phyloP scores from a whole-genome alignment of 2,888 invertebrate genomes.

The Philereme transversata region DNA sequence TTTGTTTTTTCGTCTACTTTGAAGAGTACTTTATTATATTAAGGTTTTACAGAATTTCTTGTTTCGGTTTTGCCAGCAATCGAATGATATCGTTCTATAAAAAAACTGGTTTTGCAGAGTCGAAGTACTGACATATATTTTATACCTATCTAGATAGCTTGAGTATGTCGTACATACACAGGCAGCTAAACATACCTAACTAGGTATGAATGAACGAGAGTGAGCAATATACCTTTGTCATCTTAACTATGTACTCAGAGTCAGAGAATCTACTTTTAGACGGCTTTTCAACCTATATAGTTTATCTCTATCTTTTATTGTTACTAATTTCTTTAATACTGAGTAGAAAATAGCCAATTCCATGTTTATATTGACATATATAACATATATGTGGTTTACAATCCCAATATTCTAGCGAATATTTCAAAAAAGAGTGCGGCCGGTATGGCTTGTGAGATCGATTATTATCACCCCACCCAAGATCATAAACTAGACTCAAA shows the following conservation, averaged over 20 bases:
- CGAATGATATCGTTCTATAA: constrained; percentile 7
- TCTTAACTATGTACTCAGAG: neutral
- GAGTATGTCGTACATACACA: neutral
- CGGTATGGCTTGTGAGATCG: too few species aligned
- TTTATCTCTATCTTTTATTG: too few species aligned
- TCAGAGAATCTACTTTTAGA: constrained; percentile 4
- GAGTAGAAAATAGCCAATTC: too few species aligned
- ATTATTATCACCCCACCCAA: neutral
- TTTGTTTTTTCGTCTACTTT: neutral
- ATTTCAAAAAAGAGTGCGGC: too few species aligned
- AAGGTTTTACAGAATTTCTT: neutral
- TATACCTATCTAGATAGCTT: neutral
- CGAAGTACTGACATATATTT: neutral
- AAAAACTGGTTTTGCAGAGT: constrained; percentile 20
- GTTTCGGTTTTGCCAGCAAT: neutral
- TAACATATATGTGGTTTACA: too few species aligned
- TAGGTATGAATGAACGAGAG: constrained; percentile 10
- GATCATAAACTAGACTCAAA: constrained; percentile 4
- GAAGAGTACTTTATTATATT: too few species aligned
- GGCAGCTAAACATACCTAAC: constrained; percentile 7
- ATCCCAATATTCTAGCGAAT: too few species aligned
- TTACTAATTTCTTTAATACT: too few species aligned
- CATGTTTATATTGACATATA: too few species aligned
- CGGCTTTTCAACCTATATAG: neutral
- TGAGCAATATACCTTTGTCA: constrained; percentile 14